A percentile compares a stretch with the other conserved stretches of the same genome.
Conservation (phyloP, 1,140 invertebrate species). For the Solenopsis fugax region DNA sequence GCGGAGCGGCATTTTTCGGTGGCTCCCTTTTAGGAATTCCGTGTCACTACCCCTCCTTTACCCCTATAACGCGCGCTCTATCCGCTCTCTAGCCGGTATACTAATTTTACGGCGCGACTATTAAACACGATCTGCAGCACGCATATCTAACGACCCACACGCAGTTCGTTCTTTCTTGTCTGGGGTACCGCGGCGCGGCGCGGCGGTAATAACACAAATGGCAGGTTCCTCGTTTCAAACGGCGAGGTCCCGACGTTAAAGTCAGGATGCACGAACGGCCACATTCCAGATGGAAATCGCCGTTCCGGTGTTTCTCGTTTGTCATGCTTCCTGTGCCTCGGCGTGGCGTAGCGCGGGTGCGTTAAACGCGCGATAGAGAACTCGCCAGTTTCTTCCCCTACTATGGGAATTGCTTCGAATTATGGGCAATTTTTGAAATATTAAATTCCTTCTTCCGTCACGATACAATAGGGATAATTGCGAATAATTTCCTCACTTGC, state of each 20-base stretch:
- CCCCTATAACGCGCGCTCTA: background rate
- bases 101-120: slow-evolving; percentile 54
- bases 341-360: slow-evolving; percentile 1
- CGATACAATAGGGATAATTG: background rate
- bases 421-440: slow-evolving; percentile 25
- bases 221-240: slow-evolving; percentile 51
- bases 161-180: slow-evolving; percentile 41
- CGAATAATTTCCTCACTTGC: background rate
- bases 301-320: slow-evolving; percentile 60
- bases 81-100: slow-evolving; percentile 9
- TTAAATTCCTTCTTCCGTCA: slow-evolving; percentile 22
- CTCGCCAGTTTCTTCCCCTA: background rate
- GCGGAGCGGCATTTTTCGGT: slow-evolving; percentile 26
- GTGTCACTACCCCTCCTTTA: slow-evolving; percentile 73
- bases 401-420: slow-evolving; percentile 45
- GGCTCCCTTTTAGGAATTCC: slow-evolving; percentile 38
- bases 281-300: slow-evolving; percentile 63
- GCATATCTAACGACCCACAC: slow-evolving; percentile 42
- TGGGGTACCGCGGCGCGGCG: slow-evolving; percentile 41
- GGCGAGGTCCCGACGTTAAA: slow-evolving; percentile 33
- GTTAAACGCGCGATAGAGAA: slow-evolving; percentile 28
- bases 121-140: slow-evolving; percentile 57
- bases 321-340: slow-evolving; percentile 57
- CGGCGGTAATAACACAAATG: slow-evolving; percentile 29
- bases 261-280: slow-evolving; percentile 58